A percentile compares a stretch with the other conserved stretches of the same genome.
phyloP scores from a whole-genome alignment of 2,113 vertebrate species.

The Poeciliopsis retropinna region DNA sequence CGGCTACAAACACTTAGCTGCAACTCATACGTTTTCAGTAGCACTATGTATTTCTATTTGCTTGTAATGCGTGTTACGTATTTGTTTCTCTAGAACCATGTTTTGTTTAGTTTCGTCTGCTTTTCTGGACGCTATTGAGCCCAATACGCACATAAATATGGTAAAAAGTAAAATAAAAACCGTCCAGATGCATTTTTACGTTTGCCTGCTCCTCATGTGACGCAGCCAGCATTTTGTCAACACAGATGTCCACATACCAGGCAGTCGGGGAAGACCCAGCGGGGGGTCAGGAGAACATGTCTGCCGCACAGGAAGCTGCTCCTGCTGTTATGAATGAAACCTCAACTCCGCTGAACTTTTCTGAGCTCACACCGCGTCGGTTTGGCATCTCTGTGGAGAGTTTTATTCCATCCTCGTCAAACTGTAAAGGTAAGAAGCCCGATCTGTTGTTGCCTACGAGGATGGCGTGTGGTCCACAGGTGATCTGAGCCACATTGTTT shows the following conservation, averaged over 20 bases:
- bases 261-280: not conserved
- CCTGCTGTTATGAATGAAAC: not conserved
- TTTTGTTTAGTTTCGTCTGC: no score
- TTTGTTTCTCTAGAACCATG: no score
- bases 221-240: not conserved
- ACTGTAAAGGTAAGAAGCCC: conserved; percentile 68
- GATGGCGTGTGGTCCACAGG: no score
- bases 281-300: conserved; percentile 10
- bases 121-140: not conserved
- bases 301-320: conserved; percentile 9
- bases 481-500: no score
- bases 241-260: conserved; percentile 47
- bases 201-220: not conserved
- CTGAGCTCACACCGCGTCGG: conserved; percentile 59
- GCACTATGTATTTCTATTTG: no score
- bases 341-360: conserved; percentile 63
- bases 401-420: conserved; percentile 58
- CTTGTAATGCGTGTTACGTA: no score
- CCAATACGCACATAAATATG: not conserved
- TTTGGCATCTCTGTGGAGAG: conserved; percentile 78
- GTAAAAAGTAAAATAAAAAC: no score
- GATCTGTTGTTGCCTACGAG: not conserved
- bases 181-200: no score
- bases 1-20: not conserved
- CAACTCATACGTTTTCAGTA: not conserved